Evolutionary conservation across 2,888 invertebrate genomes (phyloP).

Genomic region (Syrista parreyssii): DNA sequence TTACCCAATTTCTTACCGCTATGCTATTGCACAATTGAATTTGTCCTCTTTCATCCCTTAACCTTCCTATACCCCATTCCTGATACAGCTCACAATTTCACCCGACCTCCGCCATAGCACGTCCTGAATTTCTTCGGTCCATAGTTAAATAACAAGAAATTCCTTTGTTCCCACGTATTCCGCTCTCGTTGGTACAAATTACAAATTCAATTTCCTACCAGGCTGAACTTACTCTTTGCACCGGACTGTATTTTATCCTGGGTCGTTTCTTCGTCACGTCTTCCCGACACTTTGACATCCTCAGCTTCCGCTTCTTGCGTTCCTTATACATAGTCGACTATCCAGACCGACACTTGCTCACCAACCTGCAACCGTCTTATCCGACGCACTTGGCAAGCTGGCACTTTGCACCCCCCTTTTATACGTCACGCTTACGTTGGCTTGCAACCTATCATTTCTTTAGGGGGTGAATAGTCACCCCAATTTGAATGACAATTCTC

Average conservation of each 20-base stretch:
- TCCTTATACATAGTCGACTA: neutral
- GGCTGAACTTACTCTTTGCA: neutral
- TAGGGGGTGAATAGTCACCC: neutral
- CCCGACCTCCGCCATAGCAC: no score
- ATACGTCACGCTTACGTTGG: neutral
- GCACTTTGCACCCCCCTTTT: neutral
- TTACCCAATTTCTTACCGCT: neutral
- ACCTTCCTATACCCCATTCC: neutral
- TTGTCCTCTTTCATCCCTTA: neutral
- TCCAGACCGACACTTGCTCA: neutral
- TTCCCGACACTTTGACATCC: neutral
- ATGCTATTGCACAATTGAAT: neutral
- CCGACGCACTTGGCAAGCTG: neutral
- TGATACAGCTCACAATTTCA: neutral
- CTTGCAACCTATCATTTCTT: neutral
- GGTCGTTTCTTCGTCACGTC: neutral
- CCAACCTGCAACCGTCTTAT: neutral
- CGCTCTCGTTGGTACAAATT: constrained; percentile 15
- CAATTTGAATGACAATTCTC: neutral
- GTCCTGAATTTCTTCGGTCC: neutral
- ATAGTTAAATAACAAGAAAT: constrained; percentile 12
- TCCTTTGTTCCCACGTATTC: constrained; percentile 3
- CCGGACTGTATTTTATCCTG: neutral
- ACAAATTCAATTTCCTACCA: constrained; percentile 20
- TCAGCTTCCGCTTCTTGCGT: neutral